Evolutionary conservation across 2,113 vertebrate genomes (phyloP).

Genomic region (Psilopogon haemacephalus): DNA sequence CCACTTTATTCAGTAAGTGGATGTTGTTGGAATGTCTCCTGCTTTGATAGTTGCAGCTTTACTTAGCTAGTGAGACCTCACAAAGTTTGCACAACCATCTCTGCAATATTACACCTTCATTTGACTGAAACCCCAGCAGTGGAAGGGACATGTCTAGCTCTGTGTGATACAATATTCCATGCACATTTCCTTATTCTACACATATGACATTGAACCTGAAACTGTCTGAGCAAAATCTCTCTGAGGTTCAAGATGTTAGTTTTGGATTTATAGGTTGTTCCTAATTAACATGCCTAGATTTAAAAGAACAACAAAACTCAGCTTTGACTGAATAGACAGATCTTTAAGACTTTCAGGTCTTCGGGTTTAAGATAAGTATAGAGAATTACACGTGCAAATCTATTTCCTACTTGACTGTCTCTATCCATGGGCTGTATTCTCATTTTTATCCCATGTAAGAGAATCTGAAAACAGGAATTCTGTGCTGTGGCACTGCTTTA

Average conservation of each 20-base stretch:
- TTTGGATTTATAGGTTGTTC: neutral
- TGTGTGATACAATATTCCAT: neutral
- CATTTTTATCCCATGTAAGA: neutral
- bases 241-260: neutral
- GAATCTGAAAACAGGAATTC: slow-evolving; percentile 9
- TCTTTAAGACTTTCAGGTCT: neutral
- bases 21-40: neutral
- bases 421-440: neutral
- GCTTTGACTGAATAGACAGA: neutral
- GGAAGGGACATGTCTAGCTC: neutral
- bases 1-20: neutral
- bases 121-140: neutral
- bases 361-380: neutral
- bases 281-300: neutral
- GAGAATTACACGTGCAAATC: neutral
- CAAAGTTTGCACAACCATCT: neutral
- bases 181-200: neutral
- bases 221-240: neutral
- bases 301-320: slow-evolving; percentile 7
- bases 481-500: slow-evolving; percentile 7
- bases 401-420: neutral
- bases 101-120: neutral
- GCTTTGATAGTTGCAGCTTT: neutral
- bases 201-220: neutral
- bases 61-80: neutral